Conservation (phyloP, 2,888 invertebrate species). For the Prenolepis imparis region DNA sequence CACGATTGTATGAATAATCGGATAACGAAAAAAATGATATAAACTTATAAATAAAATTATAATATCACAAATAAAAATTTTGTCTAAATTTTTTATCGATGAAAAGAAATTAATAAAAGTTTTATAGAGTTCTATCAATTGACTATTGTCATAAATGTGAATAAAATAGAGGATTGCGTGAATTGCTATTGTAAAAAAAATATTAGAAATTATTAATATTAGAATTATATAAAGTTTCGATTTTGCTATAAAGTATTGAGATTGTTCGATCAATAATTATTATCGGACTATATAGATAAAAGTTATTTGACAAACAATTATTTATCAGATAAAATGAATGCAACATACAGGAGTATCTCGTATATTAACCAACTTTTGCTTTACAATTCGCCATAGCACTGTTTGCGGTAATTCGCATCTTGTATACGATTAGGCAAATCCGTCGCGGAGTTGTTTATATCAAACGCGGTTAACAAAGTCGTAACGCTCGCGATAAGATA, state of each 20-base stretch:
- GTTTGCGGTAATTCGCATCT: constrained; percentile 37
- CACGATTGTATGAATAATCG: neutral
- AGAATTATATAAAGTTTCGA: neutral
- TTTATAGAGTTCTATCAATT: neutral
- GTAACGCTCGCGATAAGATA: constrained; percentile 63
- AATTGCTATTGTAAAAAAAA: neutral
- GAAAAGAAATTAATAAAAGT: neutral
- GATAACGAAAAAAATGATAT: neutral
- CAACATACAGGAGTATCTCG: neutral
- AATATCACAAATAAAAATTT: neutral
- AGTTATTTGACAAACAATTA: neutral
- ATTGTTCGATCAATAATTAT: constrained; percentile 2
- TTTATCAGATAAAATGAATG: constrained; percentile 7
- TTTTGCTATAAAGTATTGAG: neutral
- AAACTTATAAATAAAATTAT: neutral
- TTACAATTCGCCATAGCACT: neutral
- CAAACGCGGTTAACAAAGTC: constrained; percentile 45
- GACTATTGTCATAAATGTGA: neutral
- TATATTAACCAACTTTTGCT: neutral
- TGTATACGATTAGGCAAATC: constrained; percentile 17
- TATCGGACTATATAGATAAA: too few relatives aligned
- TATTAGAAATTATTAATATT: neutral
- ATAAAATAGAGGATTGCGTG: neutral
- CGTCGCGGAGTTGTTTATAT: constrained; percentile 37
- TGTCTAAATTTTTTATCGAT: neutral